These are phyloP conservation scores for Garrulus glandarius DNA, from an alignment of 2,797 vertebrate genomes.

Conservation along the genomic window DNA sequence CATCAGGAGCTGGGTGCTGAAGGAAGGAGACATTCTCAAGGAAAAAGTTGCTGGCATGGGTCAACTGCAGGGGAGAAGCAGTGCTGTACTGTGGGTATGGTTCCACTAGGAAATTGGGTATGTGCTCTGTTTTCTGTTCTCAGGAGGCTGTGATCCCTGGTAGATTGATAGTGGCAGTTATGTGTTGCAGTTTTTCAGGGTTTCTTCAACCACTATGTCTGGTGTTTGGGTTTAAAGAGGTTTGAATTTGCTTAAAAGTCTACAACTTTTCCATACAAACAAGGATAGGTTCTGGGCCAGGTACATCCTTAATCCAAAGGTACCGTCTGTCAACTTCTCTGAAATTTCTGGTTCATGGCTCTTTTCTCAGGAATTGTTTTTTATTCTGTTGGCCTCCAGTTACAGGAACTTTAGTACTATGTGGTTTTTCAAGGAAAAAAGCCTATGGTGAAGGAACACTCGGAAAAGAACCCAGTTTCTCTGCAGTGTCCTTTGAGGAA, in stretches of 20 bases:
- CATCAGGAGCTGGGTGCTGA: neutral
- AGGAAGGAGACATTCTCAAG: neutral
- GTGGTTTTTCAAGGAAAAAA: neutral
- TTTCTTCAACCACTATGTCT: neutral
- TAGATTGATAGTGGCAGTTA: neutral
- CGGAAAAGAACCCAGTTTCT: neutral
- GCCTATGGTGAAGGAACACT: neutral
- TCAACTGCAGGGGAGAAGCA: neutral
- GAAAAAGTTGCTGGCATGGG: neutral
- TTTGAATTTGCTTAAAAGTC: neutral
- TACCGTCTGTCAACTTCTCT: neutral
- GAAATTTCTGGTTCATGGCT: neutral
- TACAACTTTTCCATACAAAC: neutral
- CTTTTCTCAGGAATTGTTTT: neutral
- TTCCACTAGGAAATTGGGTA: neutral
- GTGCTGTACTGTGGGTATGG: neutral
- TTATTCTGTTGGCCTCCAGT: neutral
- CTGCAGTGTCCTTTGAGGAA: neutral
- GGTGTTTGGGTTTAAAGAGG: neutral
- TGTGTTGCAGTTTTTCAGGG: neutral
- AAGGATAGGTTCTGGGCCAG: neutral
- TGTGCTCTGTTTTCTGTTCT: neutral
- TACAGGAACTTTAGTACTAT: neutral
- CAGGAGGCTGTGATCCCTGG: neutral
- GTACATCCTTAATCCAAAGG: neutral